Conservation (phyloP, 2,113 vertebrate species). For the Phaetusa simplex region DNA sequence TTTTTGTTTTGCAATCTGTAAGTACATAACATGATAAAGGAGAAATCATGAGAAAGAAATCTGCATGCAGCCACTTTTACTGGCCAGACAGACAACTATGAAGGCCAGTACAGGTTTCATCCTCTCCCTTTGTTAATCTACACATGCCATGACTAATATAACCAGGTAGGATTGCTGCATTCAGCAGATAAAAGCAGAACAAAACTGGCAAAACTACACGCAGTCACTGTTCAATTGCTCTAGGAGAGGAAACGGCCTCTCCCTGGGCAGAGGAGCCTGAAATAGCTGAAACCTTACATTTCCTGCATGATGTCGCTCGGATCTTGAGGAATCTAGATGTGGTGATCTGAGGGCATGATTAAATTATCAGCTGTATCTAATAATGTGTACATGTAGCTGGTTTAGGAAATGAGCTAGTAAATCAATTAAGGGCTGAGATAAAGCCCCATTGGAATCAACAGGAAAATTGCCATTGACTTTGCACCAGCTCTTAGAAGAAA, state of each 20-base stretch:
- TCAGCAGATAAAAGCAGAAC: background rate
- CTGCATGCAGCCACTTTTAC: background rate
- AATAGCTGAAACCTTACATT: background rate
- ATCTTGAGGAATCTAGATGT: background rate
- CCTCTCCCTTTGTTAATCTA: background rate
- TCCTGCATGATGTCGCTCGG: background rate
- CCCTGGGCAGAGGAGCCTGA: background rate
- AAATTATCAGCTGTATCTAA: background rate
- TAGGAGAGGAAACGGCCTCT: background rate
- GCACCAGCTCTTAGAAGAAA: background rate
- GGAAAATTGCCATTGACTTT: background rate
- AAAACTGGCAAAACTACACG: background rate
- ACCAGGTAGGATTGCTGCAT: background rate
- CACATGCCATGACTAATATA: background rate
- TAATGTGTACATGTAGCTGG: background rate
- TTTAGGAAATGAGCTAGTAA: background rate
- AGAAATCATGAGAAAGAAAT: background rate
- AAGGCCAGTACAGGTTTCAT: background rate
- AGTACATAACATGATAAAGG: background rate
- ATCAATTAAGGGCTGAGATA: background rate
- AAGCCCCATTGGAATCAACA: background rate
- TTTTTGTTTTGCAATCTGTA: background rate
- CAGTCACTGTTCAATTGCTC: background rate
- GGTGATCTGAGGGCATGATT: background rate
- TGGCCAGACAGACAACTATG: background rate